A percentile compares a stretch with the other conserved stretches of the same genome.
phyloP scores from a whole-genome alignment of 1,140 invertebrate genomes.

The Pygmarrhopalites habei region DNA sequence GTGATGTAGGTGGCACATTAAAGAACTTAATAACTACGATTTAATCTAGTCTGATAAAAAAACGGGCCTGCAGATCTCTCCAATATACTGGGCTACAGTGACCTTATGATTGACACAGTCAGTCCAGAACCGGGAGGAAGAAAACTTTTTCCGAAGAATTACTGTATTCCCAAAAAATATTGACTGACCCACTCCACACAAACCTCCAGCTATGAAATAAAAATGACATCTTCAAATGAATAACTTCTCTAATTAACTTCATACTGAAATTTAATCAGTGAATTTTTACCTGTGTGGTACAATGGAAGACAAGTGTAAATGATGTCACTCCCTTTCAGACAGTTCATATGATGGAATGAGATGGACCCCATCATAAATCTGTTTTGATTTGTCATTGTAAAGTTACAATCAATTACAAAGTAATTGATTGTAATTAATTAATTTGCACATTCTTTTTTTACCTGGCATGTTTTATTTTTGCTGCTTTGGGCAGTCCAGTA shows the following conservation, averaged over 20 bases:
- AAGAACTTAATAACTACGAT: too few relatives aligned
- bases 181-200: conserved; percentile 55
- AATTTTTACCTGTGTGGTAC: conserved; percentile 53
- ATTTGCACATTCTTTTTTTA: too few relatives aligned
- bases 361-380: conserved; percentile 68
- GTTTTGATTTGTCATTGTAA: too few relatives aligned
- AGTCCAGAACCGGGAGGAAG: conserved; percentile 66
- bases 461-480: conserved; percentile 33
- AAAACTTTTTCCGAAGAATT: conserved; percentile 64
- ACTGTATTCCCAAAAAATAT: conserved; percentile 56
- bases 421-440: too few relatives aligned
- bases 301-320: conserved; percentile 58
- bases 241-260: too few relatives aligned
- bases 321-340: conserved; percentile 50
- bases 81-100: conserved; percentile 93
- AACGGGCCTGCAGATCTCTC: conserved; percentile 98
- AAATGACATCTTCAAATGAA: too few relatives aligned
- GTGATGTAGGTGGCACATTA: too few relatives aligned
- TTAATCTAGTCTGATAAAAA: too few relatives aligned
- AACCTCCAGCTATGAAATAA: too few relatives aligned
- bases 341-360: conserved; percentile 55
- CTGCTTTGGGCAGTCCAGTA: conserved; percentile 35
- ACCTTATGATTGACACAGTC: conserved; percentile 90
- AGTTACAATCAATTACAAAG: too few relatives aligned
- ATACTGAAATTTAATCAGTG: too few relatives aligned